Base-by-base conservation (phyloP, 2,888 invertebrate species). In the Epirrhoe tristata region DNA sequence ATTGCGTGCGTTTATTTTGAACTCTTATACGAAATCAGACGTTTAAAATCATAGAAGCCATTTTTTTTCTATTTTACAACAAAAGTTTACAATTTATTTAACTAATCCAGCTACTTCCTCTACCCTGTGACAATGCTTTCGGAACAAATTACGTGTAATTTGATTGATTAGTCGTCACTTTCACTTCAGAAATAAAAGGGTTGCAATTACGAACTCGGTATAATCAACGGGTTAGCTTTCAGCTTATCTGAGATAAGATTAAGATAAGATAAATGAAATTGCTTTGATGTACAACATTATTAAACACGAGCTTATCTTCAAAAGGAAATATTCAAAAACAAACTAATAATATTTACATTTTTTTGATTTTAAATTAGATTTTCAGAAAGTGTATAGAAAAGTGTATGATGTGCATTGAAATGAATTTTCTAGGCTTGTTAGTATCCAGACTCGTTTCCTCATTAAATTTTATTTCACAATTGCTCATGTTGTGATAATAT, bases 111-210 rank as follows among this genome's bases (percentile, higher is more conserved):
- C 55, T 43, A 12, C 36, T 50, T 32, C 5, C 0, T 2, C 16
- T 1, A n/a, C 58, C 14, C 34, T 50, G 36, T 17, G 48, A 8
- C 12, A 58, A 14, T 58, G 50, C 34, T 58, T 58, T 34, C 16
- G 12, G 34, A 16, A 34, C 50, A 31, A 58, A 58, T 58, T 58
- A 58, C 50, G 48, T 58, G 32, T 58, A 50, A 58, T 50, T 58
- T 50, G 58, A 58, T 58, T 58, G 48, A 58, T 58, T 34, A 36
- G 34, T 50, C 34, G 58, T 48, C 50, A 58, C 58, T 58, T 50
- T 48, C 48, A 34, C 50, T 12, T 36, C 10, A 50, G 16, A 50
- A n/a, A 58, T 58, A 58, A 58, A 56, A 58, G 58, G 58, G 34
- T 12, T 10, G 34, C 12, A 50, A 16, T 34, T 51, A 50, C 32